Base-by-base conservation (phyloP, 1,140 invertebrate species). In the Drusus annulatus region DNA sequence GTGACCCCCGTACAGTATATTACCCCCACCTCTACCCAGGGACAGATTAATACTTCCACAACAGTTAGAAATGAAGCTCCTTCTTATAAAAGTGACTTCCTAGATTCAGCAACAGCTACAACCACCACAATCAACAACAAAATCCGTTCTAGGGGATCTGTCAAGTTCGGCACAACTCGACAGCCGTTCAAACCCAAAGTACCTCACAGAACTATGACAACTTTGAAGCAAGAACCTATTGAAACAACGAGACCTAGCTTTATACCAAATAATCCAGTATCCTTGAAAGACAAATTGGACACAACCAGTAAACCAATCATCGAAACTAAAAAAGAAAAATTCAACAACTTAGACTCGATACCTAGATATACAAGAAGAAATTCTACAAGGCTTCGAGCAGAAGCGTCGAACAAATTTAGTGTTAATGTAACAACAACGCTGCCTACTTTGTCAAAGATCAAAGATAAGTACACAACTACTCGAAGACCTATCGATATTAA, bases 151-250 rank as follows among this genome's bases (percentile, higher is more conserved):
- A 80, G 82, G 68, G 82, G 82, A 36, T 78, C 82, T 45, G 77
- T 83, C 7, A 83, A 77, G 50, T 83, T 81, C 58, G 79, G 79
- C 76, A 71, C 79, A 45, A 83, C 82, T 54, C 77, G 82, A 63
- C 76, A 74, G 13, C 79, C 82, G 13, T 83, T 81, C 28, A 83
- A 81, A 79, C 82, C 82, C 19, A 83, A 79, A 81, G 73, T 51
- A 54, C 76, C 82, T 68, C 60, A 76, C 45, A 31, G 21, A 23
- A 79, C 65, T 73, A 79, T 63, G 77, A 80, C 69, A 65, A 31
- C 28, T 13, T 79, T 60, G 23, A 77, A 56, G 13, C 54, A n/a
- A 56, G 36, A 45, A 45, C 36, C 36, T 0, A 63, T 16, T 63
- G 23, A 63, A 63, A 28, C 23, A 63, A 28, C 15, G 13, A 63